Evolutionary conservation across 2,113 vertebrate species (phyloP).

Genomic region (Narcine bancroftii): DNA sequence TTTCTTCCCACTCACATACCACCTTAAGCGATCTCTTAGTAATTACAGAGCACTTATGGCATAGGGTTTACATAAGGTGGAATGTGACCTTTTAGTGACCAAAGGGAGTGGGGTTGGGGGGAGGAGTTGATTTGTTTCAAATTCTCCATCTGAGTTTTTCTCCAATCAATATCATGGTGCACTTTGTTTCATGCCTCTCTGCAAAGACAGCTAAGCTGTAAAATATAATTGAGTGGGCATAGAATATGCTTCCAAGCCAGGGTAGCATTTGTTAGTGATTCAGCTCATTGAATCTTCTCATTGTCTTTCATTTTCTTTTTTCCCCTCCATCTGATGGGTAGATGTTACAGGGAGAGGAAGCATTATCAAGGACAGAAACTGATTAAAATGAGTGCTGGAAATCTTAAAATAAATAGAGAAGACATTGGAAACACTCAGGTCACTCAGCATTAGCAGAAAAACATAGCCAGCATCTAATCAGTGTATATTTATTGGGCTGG

Average conservation of each 20-base stretch:
- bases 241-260: not conserved
- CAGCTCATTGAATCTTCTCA: not conserved
- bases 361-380: not conserved
- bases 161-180: no score
- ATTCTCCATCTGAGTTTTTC: not conserved
- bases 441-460: not conserved
- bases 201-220: not conserved
- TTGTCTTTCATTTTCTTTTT: not conserved
- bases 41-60: no score
- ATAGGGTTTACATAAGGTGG: no score
- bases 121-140: constrained; percentile 2
- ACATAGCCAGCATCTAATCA: not conserved
- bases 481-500: no score
- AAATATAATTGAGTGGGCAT: not conserved
- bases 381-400: not conserved
- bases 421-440: not conserved
- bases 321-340: not conserved
- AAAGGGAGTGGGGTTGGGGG: not conserved
- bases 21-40: no score
- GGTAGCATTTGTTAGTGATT: not conserved
- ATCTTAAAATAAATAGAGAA: not conserved
- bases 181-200: not conserved
- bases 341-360: not conserved
- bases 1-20: no score
- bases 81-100: not conserved